Conservation (phyloP, 2,113 vertebrate genomes). For the Centropristis striata region DNA sequence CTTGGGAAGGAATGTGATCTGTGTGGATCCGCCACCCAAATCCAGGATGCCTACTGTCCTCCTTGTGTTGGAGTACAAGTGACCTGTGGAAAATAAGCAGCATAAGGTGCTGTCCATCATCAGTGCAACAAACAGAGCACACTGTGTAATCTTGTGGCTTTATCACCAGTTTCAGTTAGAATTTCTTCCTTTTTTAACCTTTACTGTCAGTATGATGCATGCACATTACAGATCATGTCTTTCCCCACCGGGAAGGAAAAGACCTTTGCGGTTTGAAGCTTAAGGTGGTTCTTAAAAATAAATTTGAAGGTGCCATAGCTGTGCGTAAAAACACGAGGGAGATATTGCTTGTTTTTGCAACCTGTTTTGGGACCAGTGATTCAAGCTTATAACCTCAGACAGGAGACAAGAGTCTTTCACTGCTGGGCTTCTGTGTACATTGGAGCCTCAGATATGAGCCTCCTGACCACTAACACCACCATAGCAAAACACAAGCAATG, state of each 20-base stretch:
- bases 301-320: slow-evolving; percentile 8
- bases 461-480: slow-evolving; percentile 74
- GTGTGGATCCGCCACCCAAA: slow-evolving; percentile 96
- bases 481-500: slow-evolving; percentile 78
- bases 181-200: slow-evolving; percentile 1
- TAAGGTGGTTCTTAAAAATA: slow-evolving; percentile 22
- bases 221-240: slow-evolving; percentile 4
- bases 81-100: slow-evolving; percentile 85
- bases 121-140: neutral
- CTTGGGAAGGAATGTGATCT: slow-evolving; percentile 96
- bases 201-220: neutral
- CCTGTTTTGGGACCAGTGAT: slow-evolving; percentile 57
- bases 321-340: slow-evolving; percentile 34
- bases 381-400: slow-evolving; percentile 69
- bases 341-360: slow-evolving; percentile 58
- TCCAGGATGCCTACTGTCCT: slow-evolving; percentile 94
- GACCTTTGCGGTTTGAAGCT: slow-evolving; percentile 3
- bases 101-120: neutral
- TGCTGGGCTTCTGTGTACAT: slow-evolving; percentile 65
- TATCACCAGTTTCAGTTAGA: slow-evolving; percentile 2
- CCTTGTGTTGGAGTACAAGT: slow-evolving; percentile 90
- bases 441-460: slow-evolving; percentile 69
- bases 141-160: slow-evolving; percentile 1
- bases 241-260: slow-evolving; percentile 6
- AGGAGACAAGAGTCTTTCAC: slow-evolving; percentile 74